Evolutionary conservation across 2,888 invertebrate genomes (phyloP).

Genomic region (Willowsia nigromaculata): DNA sequence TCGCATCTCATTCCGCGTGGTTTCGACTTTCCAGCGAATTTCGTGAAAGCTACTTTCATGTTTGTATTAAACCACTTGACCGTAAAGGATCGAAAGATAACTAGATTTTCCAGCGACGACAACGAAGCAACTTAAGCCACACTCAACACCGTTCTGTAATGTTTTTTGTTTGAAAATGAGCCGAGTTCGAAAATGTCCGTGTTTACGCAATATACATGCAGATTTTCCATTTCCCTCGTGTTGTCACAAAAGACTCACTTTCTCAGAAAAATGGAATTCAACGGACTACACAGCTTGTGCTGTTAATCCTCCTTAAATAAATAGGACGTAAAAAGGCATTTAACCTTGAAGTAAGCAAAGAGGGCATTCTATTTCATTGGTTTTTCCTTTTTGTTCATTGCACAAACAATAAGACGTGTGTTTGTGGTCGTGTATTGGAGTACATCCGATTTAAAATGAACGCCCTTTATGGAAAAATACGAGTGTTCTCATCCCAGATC

Average conservation of each 20-base stretch:
- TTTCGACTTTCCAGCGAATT: background rate
- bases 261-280: background rate
- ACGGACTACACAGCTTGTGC: background rate
- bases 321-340: conserved; percentile 21
- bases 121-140: background rate
- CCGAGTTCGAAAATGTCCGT: too few relatives aligned
- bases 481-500: background rate
- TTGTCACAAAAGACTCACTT: background rate
- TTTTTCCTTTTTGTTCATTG: background rate
- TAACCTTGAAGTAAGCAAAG: conserved; percentile 9
- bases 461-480: background rate
- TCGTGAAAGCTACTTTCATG: background rate
- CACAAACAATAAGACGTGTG: background rate
- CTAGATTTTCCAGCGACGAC: background rate
- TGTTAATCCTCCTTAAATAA: conserved; percentile 11
- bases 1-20: background rate
- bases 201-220: background rate
- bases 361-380: background rate
- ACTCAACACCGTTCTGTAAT: background rate
- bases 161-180: too few relatives aligned
- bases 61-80: conserved; percentile 17
- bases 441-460: background rate
- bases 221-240: background rate
- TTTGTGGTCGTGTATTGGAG: background rate
- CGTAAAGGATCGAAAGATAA: background rate